Evolutionary conservation across 2,797 vertebrate species (phyloP).

Genomic region (Acanthopagrus latus): DNA sequence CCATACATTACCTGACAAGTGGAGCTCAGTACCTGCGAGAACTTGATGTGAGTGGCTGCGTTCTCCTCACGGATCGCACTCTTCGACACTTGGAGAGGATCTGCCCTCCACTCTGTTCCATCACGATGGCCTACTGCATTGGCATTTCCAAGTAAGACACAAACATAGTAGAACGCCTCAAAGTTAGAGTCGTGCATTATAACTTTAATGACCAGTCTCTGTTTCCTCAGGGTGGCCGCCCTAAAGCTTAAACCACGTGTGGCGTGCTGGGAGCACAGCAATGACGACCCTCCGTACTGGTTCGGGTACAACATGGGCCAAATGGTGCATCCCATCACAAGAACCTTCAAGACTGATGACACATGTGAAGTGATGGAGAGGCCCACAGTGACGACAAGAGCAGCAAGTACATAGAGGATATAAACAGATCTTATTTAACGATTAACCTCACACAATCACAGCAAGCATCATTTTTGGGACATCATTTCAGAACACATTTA

Average conservation of each 20-base stretch:
- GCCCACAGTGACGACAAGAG: constrained; percentile 14
- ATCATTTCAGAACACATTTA: constrained; percentile 8
- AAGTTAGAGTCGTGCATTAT: not conserved
- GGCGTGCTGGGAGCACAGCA: constrained; percentile 82
- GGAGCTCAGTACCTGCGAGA: constrained; percentile 84
- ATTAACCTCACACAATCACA: not conserved
- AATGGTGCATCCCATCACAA: constrained; percentile 32
- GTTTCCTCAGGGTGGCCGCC: constrained; percentile 80
- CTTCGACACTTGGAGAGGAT: constrained; percentile 78
- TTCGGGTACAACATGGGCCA: constrained; percentile 70
- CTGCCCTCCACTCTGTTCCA: constrained; percentile 82
- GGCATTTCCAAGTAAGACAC: constrained; percentile 86
- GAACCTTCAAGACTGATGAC: constrained; percentile 26
- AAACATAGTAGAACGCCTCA: not conserved
- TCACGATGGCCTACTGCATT: constrained; percentile 86
- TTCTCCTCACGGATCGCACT: constrained; percentile 84
- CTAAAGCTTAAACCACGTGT: constrained; percentile 78
- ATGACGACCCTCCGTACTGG: constrained; percentile 78
- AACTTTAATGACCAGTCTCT: constrained; percentile 22
- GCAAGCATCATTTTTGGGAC: not conserved
- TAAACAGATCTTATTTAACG: not conserved
- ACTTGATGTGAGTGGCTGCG: constrained; percentile 87
- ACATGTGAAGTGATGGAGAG: constrained; percentile 35
- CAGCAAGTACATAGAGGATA: constrained; percentile 14
- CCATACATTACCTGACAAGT: constrained; percentile 82